Evolutionary conservation across 2,113 vertebrate species (phyloP), one percentile per base, ranked within the genome.

Genomic region (Chionomys nivalis): DNA sequence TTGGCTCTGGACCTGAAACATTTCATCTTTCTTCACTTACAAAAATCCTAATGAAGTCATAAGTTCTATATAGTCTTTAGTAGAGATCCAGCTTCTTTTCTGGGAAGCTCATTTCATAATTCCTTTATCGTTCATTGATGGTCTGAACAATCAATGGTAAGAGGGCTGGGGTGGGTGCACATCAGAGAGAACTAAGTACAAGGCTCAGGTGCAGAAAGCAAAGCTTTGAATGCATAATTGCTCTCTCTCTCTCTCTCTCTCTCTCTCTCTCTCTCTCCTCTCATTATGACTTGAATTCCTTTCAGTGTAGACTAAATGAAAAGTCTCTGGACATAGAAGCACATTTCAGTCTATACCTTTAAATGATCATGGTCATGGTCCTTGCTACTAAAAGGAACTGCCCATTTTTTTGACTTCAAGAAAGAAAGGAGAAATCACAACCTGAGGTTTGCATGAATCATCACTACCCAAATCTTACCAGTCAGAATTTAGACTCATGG

Each of bases 361-460:
- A 73, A 95, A 11, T 1, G 33, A 39, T 44, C 14, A 1, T 42
- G 82, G 49, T 21, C 75, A 23, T 28, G 49, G 73, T 23, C 33
- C 17, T 94, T n/a, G 78, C 17, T n/a, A 76, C 9, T 4, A 10
- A 72, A 36, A 82, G 5, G 3, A 55, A 58, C 3, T 86, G 14
- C 28, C 12, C 16, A 44, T 33, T 42, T 73, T 81, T 66, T 83
- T 9, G 82, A 89, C 33, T 75, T 85, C 4, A 31, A 78, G 16
- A 14, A 78, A 88, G 11, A 93, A 96, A 8, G 0, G 3, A 42
- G 39, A 85, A 90, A 89, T 14, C 19, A 70, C 58, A 61, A 92
- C 78, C 47, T 31, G 58, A 97, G 90, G 49, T 44, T 72, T 73
- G 4, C 31, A 39, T 7, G 16, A 91, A 68, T 94, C 95, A 89